Base-by-base conservation (phyloP, 2,888 invertebrate genomes). In the Dynastes hyllus region DNA sequence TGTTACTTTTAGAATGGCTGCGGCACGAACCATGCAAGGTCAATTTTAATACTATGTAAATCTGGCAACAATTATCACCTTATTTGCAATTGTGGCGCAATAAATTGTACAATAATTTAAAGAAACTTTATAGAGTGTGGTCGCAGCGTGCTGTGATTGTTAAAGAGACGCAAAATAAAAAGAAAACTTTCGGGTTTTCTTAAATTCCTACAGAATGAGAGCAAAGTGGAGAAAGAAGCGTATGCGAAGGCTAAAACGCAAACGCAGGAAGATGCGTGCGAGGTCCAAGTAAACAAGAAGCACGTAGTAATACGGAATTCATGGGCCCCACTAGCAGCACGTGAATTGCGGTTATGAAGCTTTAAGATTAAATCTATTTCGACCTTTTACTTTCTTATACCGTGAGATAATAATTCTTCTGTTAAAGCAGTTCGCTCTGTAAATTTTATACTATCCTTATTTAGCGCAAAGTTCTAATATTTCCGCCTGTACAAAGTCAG, bases 211-310 rank as follows among this genome's bases (percentile, higher is more conserved):
- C 73, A 8, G 45, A 45, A 75, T 75, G 73, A 45, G 73, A 29
- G 73, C 73, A 22, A 75, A 97, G 97, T 98, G 97, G 97, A 95
- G 97, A 91, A 98, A 97, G 94, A 98, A 98, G 96, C 95, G 97
- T 91, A 97, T 97, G 97, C 96, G 97, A 89, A 97, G 97, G 95
- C 94, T 98, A 93, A 98, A 98, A 94, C 95, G 97, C 89, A 98
- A 98, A 92, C 96, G 98, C 93, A 97, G 98, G 95, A 98, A 97
- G 97, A 97, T 97, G 97, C 96, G 97, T 95, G 97, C 97, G 90
- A 96, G 97, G 93, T 98, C 97, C 89, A 97, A 97, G 92, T 96
- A 95, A 40, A 78, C 66, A 29, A 9, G 6, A 61, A 45, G 27
- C 27, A 16, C n/a, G 55, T 16, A 55, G 37, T 71, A 55, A 58